Base-by-base conservation (phyloP, 2,113 vertebrate species). In the Pluvialis apricaria region DNA sequence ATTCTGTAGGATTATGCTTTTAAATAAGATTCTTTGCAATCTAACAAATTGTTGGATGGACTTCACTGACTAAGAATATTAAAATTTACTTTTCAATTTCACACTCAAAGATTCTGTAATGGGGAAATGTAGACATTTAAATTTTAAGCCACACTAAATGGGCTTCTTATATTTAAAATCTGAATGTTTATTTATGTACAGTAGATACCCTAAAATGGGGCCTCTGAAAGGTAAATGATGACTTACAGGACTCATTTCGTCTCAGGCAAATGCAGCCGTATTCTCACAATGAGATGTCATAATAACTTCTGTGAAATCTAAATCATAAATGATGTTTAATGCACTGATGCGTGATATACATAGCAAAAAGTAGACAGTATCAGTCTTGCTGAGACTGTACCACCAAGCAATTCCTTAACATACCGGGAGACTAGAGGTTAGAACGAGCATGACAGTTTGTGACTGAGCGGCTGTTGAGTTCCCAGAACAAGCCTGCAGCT, bases 1-100 rank as follows among this genome's bases (percentile, higher is more conserved):
- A n/a, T 84, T 94, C 52, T 82, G 66, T 60, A 52, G 40, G 68
- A 80, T 65, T 80, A 21, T 45, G 55, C 81, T 94, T 95, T 89
- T 80, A 94, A 97, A 76, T 82, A 93, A 97, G 52, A 71, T 81
- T 93, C 76, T 86, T 62, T 71, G 85, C 82, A 89, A 54, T 79
- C 62, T 80, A 94, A 86, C 24, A 64, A 92, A 90, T 81, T 88
- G 51, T 82, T 94, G 61, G 80, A 90, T 95, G 87, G 92, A 94
- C 88, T 92, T 94, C 40, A 40, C 47, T 94, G 87, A 92, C 45
- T 75, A 73, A 93, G 83, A 94, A 94, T 91, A 96, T 92, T 94
- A 95, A 97, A 96, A 96, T 97, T 70, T 90, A 82, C 93, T 97
- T 97, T 97, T 92, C 91, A 97, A 89, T 97, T 97, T 97, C 96